Conservation (phyloP, 2,888 invertebrate species). For the Cabera pusaria region DNA sequence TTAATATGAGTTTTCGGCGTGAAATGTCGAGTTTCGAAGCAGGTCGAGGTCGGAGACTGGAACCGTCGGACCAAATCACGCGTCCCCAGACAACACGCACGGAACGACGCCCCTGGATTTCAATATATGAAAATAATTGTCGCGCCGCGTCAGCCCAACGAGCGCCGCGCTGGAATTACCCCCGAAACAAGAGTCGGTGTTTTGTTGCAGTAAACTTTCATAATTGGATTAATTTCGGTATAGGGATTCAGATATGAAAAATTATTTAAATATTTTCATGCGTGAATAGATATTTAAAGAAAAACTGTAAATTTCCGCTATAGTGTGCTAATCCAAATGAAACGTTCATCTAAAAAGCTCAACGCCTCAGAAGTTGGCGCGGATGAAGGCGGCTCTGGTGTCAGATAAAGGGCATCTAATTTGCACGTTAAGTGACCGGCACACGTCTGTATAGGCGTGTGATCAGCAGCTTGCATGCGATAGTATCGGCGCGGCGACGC, state of each 20-base stretch:
- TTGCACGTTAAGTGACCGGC: constrained; percentile 6
- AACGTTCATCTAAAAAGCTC: no score
- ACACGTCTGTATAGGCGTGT: constrained; percentile 14
- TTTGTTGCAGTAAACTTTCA: constrained; percentile 59
- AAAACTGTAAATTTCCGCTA: no score
- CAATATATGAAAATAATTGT: constrained; percentile 78
- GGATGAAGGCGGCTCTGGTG: background rate
- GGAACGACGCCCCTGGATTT: constrained; percentile 67
- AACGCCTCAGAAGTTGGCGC: no score
- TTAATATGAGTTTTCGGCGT: constrained; percentile 63
- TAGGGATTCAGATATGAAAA: constrained; percentile 37
- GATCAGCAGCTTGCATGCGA: constrained; percentile 39
- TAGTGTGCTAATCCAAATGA: no score
- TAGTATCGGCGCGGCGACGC: constrained; percentile 52
- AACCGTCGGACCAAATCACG: constrained; percentile 56
- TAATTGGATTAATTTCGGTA: constrained; percentile 68
- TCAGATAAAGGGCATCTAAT: constrained; percentile 2
- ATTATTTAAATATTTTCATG: constrained; percentile 24
- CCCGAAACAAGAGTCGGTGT: constrained; percentile 61
- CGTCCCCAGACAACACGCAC: constrained; percentile 61
- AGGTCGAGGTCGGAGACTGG: constrained; percentile 32
- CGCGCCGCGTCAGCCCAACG: constrained; percentile 57
- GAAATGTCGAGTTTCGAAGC: constrained; percentile 46
- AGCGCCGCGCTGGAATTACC: constrained; percentile 57
- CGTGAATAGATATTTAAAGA: no score